phyloP scores from a whole-genome alignment of 64 coral and sea anemone species.

The Dendronephthya gigantea region DNA sequence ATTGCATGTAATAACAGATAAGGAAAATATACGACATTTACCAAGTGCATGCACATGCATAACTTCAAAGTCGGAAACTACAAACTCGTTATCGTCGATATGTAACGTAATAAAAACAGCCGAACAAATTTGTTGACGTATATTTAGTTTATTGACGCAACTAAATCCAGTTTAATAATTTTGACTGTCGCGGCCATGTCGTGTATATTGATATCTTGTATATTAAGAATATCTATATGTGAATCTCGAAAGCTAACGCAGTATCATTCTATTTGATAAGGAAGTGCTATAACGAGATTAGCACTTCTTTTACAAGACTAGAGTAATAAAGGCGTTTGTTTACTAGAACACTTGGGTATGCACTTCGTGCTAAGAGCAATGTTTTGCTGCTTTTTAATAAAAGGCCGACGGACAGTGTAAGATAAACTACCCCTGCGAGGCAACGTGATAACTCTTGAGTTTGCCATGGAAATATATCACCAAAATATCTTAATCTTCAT shows the following conservation, averaged over 20 bases:
- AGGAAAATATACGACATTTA: background rate
- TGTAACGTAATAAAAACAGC: background rate
- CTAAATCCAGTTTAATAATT: background rate
- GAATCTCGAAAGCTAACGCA: background rate
- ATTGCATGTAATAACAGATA: background rate
- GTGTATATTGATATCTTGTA: background rate
- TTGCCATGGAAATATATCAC: constrained; percentile 11
- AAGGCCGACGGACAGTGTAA: background rate
- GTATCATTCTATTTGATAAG: background rate
- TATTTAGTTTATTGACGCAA: constrained; percentile 3
- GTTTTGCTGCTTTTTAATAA: constrained; percentile 3
- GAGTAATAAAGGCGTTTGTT: constrained; percentile 19
- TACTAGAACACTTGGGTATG: background rate
- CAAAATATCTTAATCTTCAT: constrained; percentile 17
- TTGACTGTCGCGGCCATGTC: background rate
- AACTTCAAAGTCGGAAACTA: constrained; percentile 2
- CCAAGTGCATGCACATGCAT: background rate
- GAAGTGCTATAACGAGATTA: background rate
- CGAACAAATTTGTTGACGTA: constrained; percentile 6
- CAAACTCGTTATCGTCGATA: constrained; percentile 6
- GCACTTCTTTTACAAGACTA: background rate
- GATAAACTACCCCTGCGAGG: background rate
- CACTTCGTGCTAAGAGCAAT: background rate
- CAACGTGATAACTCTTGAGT: background rate
- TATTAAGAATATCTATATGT: no score